phyloP scores from a whole-genome alignment of 2,797 vertebrate species.

The Glossophaga mutica region DNA sequence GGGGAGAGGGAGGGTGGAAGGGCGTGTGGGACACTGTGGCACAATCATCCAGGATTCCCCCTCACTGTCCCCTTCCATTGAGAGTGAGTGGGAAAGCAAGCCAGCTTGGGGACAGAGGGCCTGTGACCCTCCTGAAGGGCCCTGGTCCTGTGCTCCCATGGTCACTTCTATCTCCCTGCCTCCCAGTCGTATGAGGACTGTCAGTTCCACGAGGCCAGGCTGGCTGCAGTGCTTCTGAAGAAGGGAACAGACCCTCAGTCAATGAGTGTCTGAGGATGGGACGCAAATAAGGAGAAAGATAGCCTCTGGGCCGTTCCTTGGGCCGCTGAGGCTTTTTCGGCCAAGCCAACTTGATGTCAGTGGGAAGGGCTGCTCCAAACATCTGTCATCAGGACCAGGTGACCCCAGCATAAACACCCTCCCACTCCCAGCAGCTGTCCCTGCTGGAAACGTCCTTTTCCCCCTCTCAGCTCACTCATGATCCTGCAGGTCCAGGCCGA shows the following conservation, averaged over 20 bases:
- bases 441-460: accelerated
- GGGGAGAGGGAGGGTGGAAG: neutral
- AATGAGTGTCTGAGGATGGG: neutral
- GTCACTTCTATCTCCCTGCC: neutral
- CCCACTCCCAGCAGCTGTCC: accelerated
- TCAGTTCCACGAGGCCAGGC: neutral
- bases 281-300: neutral
- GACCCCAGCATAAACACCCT: neutral
- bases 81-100: neutral
- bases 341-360: accelerated
- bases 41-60: accelerated
- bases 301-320: accelerated
- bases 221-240: neutral
- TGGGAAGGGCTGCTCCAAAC: neutral
- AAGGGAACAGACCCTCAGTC: no score
- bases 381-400: accelerated
- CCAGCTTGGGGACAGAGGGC: neutral
- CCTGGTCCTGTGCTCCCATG: accelerated
- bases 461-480: neutral
- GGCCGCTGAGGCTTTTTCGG: neutral
- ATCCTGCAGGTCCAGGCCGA: no score
- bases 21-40: neutral
- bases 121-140: neutral
- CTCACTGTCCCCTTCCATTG: accelerated
- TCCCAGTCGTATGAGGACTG: neutral